These are phyloP conservation scores for Anser brachyrhynchus DNA, from an alignment of 2,113 vertebrate species.

Conservation along the genomic window DNA sequence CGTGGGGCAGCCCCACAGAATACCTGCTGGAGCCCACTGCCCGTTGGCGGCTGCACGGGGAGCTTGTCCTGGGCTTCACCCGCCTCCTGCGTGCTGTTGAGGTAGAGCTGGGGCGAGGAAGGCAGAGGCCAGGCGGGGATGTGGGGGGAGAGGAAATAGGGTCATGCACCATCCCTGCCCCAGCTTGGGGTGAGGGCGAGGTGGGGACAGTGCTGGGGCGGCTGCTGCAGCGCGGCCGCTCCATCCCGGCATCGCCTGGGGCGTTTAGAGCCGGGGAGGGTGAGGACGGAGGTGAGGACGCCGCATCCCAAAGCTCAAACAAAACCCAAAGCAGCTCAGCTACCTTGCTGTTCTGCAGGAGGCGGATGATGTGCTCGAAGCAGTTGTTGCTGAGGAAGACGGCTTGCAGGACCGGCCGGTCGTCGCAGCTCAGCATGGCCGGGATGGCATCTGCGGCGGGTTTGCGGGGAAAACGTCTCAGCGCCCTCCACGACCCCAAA, in stretches of 20 bases:
- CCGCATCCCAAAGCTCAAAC: background rate
- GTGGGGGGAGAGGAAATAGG: too few species aligned
- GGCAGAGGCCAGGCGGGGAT: background rate
- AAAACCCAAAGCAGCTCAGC: fast-evolving
- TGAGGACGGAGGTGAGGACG: background rate
- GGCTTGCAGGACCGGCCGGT: slow-evolving; percentile 92
- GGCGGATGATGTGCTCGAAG: slow-evolving; percentile 95
- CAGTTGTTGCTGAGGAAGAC: slow-evolving; percentile 98
- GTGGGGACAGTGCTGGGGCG: background rate
- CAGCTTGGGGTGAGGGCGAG: background rate
- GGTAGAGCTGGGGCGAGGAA: slow-evolving; percentile 84
- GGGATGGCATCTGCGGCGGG: slow-evolving; percentile 84
- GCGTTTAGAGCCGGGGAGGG: background rate
- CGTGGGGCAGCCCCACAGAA: background rate
- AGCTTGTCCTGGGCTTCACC: slow-evolving; percentile 79
- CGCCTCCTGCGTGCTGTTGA: slow-evolving; percentile 80
- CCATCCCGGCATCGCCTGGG: fast-evolving
- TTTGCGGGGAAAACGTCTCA: background rate
- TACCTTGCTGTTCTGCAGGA: slow-evolving; percentile 99
- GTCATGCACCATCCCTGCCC: background rate
- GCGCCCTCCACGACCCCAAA: fast-evolving
- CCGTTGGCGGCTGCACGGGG: background rate
- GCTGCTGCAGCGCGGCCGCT: fast-evolving
- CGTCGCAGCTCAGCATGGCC: slow-evolving; percentile 90
- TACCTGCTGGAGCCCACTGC: slow-evolving; percentile 34